Base-by-base conservation (phyloP, 2,797 vertebrate species). In the Chanos chanos region DNA sequence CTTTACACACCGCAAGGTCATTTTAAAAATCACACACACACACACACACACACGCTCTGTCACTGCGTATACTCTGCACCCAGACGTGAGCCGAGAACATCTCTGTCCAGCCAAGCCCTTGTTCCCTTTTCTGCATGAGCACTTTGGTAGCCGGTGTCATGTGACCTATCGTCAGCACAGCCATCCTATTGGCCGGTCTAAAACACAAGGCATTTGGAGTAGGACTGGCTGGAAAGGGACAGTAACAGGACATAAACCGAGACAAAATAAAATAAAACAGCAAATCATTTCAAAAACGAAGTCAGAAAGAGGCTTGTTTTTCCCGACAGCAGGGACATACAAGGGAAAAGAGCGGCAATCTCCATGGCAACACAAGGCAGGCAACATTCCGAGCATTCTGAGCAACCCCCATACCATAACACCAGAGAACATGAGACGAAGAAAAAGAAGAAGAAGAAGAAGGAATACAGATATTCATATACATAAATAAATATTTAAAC, bases 31-130 rank as follows among this genome's bases (percentile, higher is more conserved):
- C 8, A 44, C 13, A 36, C 13, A 36, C 37, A 36, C n/a, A 7
- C n/a, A 64, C 61, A 68, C 13, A 49, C 33, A 63, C 27, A 76
- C 36, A 60, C 67, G 43, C 61, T 81, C 81, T 75, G 80, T 80
- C 78, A 59, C 71, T 72, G 70, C 66, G 31, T 40, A 71, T n/a
- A n/a, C n/a, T n/a, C n/a, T n/a, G n/a, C n/a, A n/a, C n/a, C n/a
- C n/a, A n/a, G n/a, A 64, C 72, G 44, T 73, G 28, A 70, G 68
- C 69, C 61, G 70, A 66, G 70, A 70, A 58, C 33, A 77, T 78
- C 76, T 77, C 83, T 61, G 41, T 84, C 86, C 85, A 88, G 82
- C 85, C 76, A 72, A 2, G 77, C 75, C 79, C n/a, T n/a, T n/a
- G n/a, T n/a, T 77, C 51, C 50, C 70, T 79, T 68, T 12, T 33